Conservation (phyloP, 2,888 invertebrate genomes). For the Taphrorychus bicolor region DNA sequence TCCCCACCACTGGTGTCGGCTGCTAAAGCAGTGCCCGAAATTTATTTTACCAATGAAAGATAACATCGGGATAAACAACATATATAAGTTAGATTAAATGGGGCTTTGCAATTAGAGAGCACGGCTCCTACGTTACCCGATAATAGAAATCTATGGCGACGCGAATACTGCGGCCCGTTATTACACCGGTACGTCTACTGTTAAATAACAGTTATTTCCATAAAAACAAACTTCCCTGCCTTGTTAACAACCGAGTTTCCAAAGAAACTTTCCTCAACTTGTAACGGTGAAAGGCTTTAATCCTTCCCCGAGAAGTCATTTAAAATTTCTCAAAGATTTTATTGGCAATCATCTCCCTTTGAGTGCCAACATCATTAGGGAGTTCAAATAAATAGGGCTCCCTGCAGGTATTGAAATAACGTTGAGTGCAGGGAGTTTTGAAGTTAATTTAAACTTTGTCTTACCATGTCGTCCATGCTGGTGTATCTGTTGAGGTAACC, state of each 20-base stretch:
- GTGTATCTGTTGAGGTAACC: conserved; percentile 68
- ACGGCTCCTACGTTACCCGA: neutral
- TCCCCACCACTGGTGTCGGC: neutral
- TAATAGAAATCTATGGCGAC: conserved; percentile 1
- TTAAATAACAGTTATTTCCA: too few species aligned
- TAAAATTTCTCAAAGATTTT: conserved; percentile 1
- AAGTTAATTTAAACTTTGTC: conserved; percentile 13
- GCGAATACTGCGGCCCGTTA: neutral
- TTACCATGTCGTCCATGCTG: conserved; percentile 69
- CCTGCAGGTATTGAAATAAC: neutral
- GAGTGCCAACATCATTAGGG: conserved; percentile 5
- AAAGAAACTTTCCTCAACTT: neutral
- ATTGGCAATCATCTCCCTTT: conserved; percentile 1
- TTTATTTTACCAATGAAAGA: conserved; percentile 5
- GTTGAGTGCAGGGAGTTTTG: neutral
- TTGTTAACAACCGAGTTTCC: neutral
- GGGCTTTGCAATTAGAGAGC: neutral
- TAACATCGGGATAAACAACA: conserved; percentile 7
- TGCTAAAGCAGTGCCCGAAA: neutral
- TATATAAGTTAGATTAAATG: conserved; percentile 3
- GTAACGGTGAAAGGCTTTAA: too few species aligned
- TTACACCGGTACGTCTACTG: too few species aligned
- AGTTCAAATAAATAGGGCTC: conserved; percentile 9
- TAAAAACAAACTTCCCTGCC: neutral
- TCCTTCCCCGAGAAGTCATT: neutral